phyloP scores from a whole-genome alignment of 2,888 invertebrate genomes.

The Cryptocheilus praepositus region DNA sequence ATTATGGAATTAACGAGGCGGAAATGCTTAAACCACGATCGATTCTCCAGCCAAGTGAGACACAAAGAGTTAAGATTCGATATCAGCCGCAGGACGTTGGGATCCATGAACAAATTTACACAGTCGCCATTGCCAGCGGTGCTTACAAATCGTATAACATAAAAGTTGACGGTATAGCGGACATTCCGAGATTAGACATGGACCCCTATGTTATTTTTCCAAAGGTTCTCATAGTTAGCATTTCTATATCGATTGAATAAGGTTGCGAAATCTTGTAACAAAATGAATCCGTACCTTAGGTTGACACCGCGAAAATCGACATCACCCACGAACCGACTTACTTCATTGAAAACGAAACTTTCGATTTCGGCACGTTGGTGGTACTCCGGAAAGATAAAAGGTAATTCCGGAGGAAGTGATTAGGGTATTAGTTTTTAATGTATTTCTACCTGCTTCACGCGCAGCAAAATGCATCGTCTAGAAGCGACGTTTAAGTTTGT shows the following conservation, averaged over 20 bases:
- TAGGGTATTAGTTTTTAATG: no score
- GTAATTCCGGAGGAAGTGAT: no score
- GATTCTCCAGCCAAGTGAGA: constrained; percentile 59
- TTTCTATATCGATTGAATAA: no score
- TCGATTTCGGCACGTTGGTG: constrained; percentile 62
- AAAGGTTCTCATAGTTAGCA: constrained; percentile 31
- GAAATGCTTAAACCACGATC: constrained; percentile 53
- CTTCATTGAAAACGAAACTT: constrained; percentile 55
- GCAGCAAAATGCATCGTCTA: constrained; percentile 75
- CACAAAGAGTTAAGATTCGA: constrained; percentile 51
- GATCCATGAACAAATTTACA: constrained; percentile 48
- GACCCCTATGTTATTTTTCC: constrained; percentile 56
- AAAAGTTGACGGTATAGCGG: constrained; percentile 53
- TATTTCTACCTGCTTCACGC: not conserved
- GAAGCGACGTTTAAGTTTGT: constrained; percentile 76
- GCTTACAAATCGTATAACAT: constrained; percentile 47
- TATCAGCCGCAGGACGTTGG: constrained; percentile 58
- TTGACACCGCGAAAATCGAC: not conserved
- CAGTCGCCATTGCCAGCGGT: constrained; percentile 50
- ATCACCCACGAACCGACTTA: constrained; percentile 53
- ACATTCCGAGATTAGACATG: constrained; percentile 61
- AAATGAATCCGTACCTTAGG: not conserved
- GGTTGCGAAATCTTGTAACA: not conserved
- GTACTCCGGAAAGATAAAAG: constrained; percentile 48
- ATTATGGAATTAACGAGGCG: constrained; percentile 25